Evolutionary conservation across 2,888 invertebrate genomes (phyloP), one percentile per base, ranked within the genome.

Genomic region (Balanococcus diminutus): DNA sequence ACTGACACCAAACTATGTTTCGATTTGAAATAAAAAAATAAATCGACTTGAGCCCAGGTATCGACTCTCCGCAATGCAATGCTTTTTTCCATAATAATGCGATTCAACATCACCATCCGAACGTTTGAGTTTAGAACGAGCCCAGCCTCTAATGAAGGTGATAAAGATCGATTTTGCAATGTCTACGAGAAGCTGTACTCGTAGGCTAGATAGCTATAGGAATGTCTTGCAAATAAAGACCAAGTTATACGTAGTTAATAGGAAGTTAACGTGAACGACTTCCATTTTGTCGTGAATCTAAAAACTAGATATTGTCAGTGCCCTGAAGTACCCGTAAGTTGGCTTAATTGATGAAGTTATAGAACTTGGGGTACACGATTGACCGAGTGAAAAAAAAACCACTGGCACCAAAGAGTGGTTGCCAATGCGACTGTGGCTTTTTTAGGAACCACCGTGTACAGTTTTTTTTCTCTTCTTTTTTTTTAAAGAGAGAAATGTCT

Each of bases 321-420:
- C n/a, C 72, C 72, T 32, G 32, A 72, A 72, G 61, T 61, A 61
- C 46, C 61, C 22, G 22, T 61, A 61, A 61, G 61, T 61, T 72
- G 72, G 72, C 72, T 72, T 72, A 72, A 72, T 72, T 72, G 72
- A 72, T 72, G 72, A 72, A 72, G 72, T 72, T 72, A 72, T 72
- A 72, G 9, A 36, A 19, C 16, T 46, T 14, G 46, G n/a, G 2
- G 22, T 61, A 61, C 25, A 61, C 61, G 61, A 61, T 25, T 22
- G 25, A 61, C 22, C 61, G 61, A 61, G 25, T 61, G 61, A 19
- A 22, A 61, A 61, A 61, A 22, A 31, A 31, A 25, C n/a, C n/a
- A 14, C 31, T n/a, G n/a, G n/a, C n/a, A n/a, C n/a, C n/a, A n/a
- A n/a, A n/a, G 72, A 31, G 22, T 28, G 11, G n/a, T 28, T n/a